Evolutionary conservation across 2,797 vertebrate species (phyloP), one percentile per base, ranked within the genome.

Genomic region (Sebastes wilsoni): DNA sequence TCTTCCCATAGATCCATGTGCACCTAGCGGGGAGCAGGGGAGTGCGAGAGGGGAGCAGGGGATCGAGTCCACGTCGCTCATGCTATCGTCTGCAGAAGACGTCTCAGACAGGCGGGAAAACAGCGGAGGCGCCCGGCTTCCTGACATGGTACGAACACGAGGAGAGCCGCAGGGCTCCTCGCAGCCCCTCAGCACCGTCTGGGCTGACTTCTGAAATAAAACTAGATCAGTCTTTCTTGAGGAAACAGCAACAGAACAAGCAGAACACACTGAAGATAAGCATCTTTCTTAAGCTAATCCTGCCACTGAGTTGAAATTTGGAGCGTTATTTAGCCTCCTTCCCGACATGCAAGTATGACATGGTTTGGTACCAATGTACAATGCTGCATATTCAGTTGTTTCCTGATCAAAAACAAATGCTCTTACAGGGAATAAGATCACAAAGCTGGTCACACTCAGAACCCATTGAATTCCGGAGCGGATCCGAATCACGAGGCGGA

Each of bases 91-190:
- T 9, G 92, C 96, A 0, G 97, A 99, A 0, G 98, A 99, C 22
- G 96, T 99, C 87, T 99, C 98, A 0, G 98, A 99, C 3, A 99
- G 92, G 32, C 97, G 97, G 68, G 91, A 96, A 2, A 98, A 90
- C 70, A 97, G 92, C 0, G 95, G 97, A 0, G 97, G 97, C 0
- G 91, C 93, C 0, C 97, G 96, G 59, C 96, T 95, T 0, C 94
- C 88, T 0, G 99, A 99, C 13, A 96, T 55, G 0, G 97, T 99
- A 13, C 97, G 96, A 4, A 97, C 96, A 0, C 97, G 95, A 22
- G 96, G 95, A 27, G 97, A 99, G 38, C 99, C 98, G 25, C 98
- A 99, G 3, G 90, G 95, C 78, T 99, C 98, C 94, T 99, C 98
- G 0, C 94, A 97, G 38, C 99, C 98, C 34, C 99, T 95, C 49